Conservation (phyloP, 37 sponge, comb jelly and placozoan genomes). For the Ephydatia muelleri region DNA sequence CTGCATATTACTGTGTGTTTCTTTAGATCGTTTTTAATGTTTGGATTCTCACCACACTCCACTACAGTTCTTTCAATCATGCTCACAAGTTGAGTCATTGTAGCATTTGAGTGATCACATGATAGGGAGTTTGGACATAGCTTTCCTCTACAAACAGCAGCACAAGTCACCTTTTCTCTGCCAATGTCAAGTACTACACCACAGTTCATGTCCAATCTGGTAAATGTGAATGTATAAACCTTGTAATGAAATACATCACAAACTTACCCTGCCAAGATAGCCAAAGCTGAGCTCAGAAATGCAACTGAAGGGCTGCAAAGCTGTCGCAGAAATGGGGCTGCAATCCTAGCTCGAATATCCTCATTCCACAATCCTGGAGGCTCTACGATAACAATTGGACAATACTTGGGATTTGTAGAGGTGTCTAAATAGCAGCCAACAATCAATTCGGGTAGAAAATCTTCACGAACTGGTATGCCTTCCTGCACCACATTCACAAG, state of each 20-base stretch:
- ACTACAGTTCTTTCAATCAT: conserved; percentile 11
- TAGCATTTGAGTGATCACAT: not conserved
- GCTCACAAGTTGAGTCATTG: not conserved
- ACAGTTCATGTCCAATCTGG: conserved; percentile 15
- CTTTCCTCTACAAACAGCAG: conserved; percentile 10
- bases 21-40: not conserved
- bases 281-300: conserved; percentile 26
- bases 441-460: conserved; percentile 15
- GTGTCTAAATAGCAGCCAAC: conserved; percentile 11
- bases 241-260: no score
- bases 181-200: conserved; percentile 36
- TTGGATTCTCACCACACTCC: not conserved
- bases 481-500: conserved; percentile 2
- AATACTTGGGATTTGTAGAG: not conserved
- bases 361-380: conserved; percentile 27
- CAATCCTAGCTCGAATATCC: not conserved
- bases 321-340: not conserved
- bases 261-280: conserved; percentile 22
- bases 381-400: conserved; percentile 19
- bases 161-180: conserved; percentile 16
- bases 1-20: not conserved
- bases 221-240: no score
- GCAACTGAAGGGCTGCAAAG: not conserved
- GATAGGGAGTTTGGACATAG: not conserved
- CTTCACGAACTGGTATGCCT: conserved; percentile 12